These are phyloP conservation scores for Pelvicachromis taeniatus DNA, from an alignment of 2,113 vertebrate species.

Conservation along the genomic window DNA sequence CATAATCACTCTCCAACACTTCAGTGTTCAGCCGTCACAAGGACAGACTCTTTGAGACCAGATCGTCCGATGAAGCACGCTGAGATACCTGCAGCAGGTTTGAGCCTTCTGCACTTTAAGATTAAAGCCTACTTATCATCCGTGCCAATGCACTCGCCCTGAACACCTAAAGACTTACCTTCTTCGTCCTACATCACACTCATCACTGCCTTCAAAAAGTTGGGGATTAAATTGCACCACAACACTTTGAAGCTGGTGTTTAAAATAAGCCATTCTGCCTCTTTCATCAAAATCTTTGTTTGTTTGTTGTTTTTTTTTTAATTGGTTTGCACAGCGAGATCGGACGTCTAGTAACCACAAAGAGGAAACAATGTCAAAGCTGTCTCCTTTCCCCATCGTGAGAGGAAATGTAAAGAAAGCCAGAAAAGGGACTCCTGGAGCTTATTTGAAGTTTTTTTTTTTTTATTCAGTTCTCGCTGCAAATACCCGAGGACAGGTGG, in stretches of 20 bases:
- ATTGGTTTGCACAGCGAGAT: background rate
- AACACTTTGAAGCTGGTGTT: background rate
- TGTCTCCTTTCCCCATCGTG: background rate
- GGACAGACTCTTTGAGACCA: background rate
- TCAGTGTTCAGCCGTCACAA: background rate
- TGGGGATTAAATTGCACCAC: background rate
- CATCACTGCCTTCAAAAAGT: background rate
- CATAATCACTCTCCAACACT: too few species aligned
- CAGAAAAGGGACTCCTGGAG: background rate
- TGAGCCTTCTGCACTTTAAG: background rate
- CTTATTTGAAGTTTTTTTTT: slow-evolving; percentile 45
- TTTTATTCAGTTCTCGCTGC: slow-evolving; percentile 12
- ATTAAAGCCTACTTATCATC: slow-evolving; percentile 20
- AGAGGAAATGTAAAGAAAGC: slow-evolving; percentile 1
- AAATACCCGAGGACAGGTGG: slow-evolving; percentile 25
- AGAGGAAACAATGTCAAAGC: slow-evolving; percentile 4
- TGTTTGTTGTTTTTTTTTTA: background rate
- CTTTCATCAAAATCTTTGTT: background rate
- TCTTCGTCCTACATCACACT: background rate
- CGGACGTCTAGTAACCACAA: background rate
- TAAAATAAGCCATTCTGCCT: background rate
- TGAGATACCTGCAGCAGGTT: background rate
- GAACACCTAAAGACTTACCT: slow-evolving; percentile 3
- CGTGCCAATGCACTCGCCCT: background rate
- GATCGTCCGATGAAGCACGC: background rate